Evolutionary conservation across 2,113 vertebrate genomes (phyloP), one percentile per base, ranked within the genome.

Genomic region (Neogale vison): DNA sequence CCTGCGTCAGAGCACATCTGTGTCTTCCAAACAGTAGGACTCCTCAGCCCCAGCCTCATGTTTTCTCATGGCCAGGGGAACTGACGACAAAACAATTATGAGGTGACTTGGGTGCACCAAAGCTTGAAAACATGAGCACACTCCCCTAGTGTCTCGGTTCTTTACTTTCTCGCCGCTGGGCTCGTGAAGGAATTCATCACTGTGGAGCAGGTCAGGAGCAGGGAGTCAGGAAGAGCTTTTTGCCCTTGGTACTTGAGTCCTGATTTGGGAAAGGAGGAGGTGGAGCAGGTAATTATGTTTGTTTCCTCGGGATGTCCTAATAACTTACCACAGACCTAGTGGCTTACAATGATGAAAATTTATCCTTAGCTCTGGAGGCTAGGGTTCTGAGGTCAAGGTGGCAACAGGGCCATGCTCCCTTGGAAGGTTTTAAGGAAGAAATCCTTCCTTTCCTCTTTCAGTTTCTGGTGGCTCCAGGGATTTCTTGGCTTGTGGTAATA

Each of bases 51-150:
- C 84, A 71, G 8, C 21, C 12, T 3, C 74, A 45, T 8, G 1
- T 50, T 79, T 79, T 84, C 39, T 50, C 57, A 14, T 21, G 34
- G 18, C 6, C 24, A 52, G 52, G 39, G 39, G 67, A 84, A 90
- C 21, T 6, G 36, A 14, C 3, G n/a, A 90, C 74, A 89, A 50
- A 71, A 7, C 45, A 55, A 20, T 65, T 52, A 11, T 26, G 39
- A 94, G 21, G 52, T 24, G 34, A 72, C 3, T 5, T 31, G 23
- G 36, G 31, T 52, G 6, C 36, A 63, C 36, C 24, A 8, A 39
- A 3, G 6, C 11, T 65, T 74, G 13, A 7, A 31, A 23, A 15
- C 29, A 3, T 1, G 3, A 50, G 31, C 2, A 7, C 13, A 0
- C 1, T n/a, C 1, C 15, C 11, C 7, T 14, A 2, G 8, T 23